phyloP scores from a whole-genome alignment of 2,113 vertebrate species.

The Brienomyrus longianalis region DNA sequence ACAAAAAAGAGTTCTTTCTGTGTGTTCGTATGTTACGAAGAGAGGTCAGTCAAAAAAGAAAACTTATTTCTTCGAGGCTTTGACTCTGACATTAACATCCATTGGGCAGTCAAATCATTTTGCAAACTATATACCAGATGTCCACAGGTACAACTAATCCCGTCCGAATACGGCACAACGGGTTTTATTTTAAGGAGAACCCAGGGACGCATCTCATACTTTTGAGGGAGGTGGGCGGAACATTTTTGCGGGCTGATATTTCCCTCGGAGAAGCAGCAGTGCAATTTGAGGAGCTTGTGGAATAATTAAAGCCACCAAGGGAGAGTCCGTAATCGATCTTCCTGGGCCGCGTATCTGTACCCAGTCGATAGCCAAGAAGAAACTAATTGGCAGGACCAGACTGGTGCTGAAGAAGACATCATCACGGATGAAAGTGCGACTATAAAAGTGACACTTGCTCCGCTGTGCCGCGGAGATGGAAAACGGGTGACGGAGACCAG shows the following conservation, averaged over 20 bases:
- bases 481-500: neutral
- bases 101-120: neutral
- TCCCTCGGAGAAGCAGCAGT: neutral
- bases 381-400: slow-evolving; percentile 33
- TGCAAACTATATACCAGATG: neutral
- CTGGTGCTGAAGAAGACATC: slow-evolving; percentile 5
- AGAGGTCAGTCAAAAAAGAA: neutral
- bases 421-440: slow-evolving; percentile 20
- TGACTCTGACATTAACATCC: neutral
- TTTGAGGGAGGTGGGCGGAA: neutral
- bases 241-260: neutral
- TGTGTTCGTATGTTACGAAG: neutral
- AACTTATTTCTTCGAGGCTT: neutral
- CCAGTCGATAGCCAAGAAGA: slow-evolving; percentile 28
- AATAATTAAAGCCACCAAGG: slow-evolving; percentile 37
- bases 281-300: slow-evolving; percentile 3
- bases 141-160: neutral
- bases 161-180: neutral
- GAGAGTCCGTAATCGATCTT: slow-evolving; percentile 35
- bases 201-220: neutral
- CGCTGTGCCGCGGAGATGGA: neutral
- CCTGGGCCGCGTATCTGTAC: slow-evolving; percentile 1
- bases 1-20: neutral
- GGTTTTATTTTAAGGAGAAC: neutral
- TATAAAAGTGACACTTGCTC: neutral